These are phyloP conservation scores for Hypothenemus hampei DNA, from an alignment of 1,140 invertebrate genomes.

Conservation along the genomic window DNA sequence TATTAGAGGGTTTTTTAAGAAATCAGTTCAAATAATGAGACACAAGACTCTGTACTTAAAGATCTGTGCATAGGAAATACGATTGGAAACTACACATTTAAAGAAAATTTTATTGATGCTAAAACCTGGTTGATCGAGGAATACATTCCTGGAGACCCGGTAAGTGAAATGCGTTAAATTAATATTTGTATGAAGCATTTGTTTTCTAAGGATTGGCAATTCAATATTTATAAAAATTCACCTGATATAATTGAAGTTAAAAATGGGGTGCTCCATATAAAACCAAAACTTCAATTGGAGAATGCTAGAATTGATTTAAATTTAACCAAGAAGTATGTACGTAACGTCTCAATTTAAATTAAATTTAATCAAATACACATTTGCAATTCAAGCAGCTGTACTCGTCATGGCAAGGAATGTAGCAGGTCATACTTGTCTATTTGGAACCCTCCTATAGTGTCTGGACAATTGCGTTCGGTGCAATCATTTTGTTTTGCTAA, in stretches of 20 bases:
- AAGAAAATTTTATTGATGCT: slow-evolving; percentile 2
- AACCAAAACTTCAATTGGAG: not conserved
- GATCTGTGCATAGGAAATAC: too few relatives aligned
- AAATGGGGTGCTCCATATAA: slow-evolving; percentile 1
- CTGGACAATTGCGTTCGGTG: slow-evolving; percentile 46
- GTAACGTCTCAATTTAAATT: not conserved
- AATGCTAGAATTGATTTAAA: not conserved
- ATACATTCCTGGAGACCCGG: slow-evolving; percentile 8
- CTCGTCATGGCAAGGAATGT: slow-evolving; percentile 19
- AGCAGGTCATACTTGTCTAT: not conserved
- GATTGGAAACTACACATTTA: slow-evolving; percentile 15
- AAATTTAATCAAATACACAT: too few relatives aligned
- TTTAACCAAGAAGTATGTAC: not conserved
- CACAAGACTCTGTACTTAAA: too few relatives aligned
- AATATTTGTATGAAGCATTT: not conserved
- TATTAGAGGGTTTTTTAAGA: too few relatives aligned
- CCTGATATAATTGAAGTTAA: not conserved
- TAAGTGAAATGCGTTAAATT: not conserved
- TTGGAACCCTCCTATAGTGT: slow-evolving; percentile 26
- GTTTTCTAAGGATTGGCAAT: slow-evolving; percentile 7
- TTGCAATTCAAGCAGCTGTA: too few relatives aligned
- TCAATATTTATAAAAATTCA: slow-evolving; percentile 4
- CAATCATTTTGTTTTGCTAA: slow-evolving; percentile 57
- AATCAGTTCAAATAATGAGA: too few relatives aligned
- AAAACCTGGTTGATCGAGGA: slow-evolving; percentile 6